Percentiles rank a stretch among this genome's conserved stretches.
Evolutionary conservation across 2,888 invertebrate genomes (phyloP).

Genomic region (Cotesia congregata): DNA sequence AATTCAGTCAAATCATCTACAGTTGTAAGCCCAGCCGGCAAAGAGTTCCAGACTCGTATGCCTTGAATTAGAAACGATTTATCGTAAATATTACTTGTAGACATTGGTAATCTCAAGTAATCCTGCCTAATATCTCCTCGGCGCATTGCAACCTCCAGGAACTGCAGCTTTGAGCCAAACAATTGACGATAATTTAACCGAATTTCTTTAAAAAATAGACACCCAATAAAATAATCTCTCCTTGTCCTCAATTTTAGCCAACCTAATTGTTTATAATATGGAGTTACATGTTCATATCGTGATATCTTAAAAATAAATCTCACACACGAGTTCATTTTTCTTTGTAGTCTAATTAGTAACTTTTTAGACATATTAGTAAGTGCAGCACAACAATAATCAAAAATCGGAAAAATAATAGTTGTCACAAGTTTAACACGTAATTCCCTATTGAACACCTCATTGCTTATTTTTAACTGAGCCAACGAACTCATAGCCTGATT

Average conservation of each 20-base stretch:
- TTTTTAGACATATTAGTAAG: slow-evolving; percentile 24
- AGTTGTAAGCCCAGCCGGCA: no score
- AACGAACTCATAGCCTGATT: neutral
- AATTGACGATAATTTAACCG: neutral
- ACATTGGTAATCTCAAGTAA: neutral
- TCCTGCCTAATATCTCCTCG: slow-evolving; percentile 11
- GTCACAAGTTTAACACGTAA: no score
- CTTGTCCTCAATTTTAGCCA: no score
- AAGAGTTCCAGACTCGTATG: no score
- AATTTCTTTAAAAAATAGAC: no score
- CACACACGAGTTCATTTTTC: slow-evolving; percentile 3
- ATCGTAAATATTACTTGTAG: neutral
- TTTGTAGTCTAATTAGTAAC: slow-evolving; percentile 11
- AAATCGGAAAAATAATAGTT: neutral
- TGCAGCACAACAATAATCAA: slow-evolving; percentile 31
- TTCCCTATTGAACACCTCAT: no score
- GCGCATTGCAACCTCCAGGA: neutral
- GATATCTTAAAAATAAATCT: slow-evolving; percentile 28
- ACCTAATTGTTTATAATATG: no score
- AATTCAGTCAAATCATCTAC: no score
- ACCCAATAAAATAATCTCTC: no score
- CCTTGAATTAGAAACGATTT: neutral
- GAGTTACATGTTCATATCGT: neutral
- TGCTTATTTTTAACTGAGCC: no score
- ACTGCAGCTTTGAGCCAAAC: neutral